Evolutionary conservation across 2,797 vertebrate species (phyloP).

Genomic region (Mastacembelus armatus): DNA sequence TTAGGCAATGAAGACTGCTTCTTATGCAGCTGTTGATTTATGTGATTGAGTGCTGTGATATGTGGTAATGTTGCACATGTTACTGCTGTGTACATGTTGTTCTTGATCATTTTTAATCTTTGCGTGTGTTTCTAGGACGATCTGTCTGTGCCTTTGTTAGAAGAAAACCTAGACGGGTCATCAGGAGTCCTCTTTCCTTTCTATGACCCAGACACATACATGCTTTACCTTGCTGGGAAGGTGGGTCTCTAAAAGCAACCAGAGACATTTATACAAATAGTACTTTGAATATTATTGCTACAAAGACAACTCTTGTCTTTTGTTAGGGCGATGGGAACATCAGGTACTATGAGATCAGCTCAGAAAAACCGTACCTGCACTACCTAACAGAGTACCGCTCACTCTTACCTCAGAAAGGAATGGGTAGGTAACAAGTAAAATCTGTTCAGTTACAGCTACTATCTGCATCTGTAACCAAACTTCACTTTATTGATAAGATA

Average conservation of each 20-base stretch:
- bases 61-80: neutral
- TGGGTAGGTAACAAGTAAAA: constrained; percentile 87
- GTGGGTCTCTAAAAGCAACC: constrained; percentile 69
- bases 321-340: constrained; percentile 95
- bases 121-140: constrained; percentile 86
- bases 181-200: constrained; percentile 96
- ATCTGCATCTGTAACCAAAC: neutral
- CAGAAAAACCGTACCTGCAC: constrained; percentile 91
- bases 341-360: constrained; percentile 94
- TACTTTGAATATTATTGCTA: neutral
- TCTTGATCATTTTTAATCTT: constrained; percentile 5
- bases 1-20: constrained; percentile 49
- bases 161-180: constrained; percentile 94
- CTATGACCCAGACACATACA: constrained; percentile 96
- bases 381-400: constrained; percentile 93
- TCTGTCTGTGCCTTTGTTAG: constrained; percentile 89
- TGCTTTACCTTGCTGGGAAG: constrained; percentile 97
- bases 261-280: neutral
- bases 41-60: constrained; percentile 40
- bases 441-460: neutral
- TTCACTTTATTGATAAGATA: too few species aligned
- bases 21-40: constrained; percentile 49
- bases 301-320: constrained; percentile 1
- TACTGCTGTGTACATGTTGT: constrained; percentile 16
- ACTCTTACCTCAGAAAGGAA: constrained; percentile 92